Percentiles rank a stretch among this genome's conserved stretches.
Evolutionary conservation across 2,113 vertebrate species (phyloP).

Genomic region (Gnathonemus longibarbis): DNA sequence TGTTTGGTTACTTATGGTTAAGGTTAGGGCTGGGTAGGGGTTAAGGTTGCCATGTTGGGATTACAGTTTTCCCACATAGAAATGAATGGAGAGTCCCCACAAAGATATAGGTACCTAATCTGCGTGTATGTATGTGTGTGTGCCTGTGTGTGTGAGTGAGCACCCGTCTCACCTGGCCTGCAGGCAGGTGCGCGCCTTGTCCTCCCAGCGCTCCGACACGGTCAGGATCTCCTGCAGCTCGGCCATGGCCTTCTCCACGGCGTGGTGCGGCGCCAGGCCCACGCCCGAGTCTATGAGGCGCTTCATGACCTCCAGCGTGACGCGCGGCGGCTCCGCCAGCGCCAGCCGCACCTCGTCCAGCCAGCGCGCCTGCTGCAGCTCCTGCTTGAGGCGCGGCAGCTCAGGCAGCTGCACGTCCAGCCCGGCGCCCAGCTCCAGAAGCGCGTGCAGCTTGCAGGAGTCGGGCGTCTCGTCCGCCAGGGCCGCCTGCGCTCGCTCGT

Average conservation of each 20-base stretch:
- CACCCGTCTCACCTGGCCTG: conserved; percentile 76
- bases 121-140: neutral
- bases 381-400: conserved; percentile 84
- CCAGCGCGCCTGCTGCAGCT: conserved; percentile 94
- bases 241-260: conserved; percentile 96
- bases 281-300: conserved; percentile 91
- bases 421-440: conserved; percentile 85
- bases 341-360: conserved; percentile 91
- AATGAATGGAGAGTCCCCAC: neutral
- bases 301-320: conserved; percentile 95
- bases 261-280: conserved; percentile 89
- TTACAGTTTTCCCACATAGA: neutral
- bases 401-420: conserved; percentile 93
- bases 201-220: conserved; percentile 93
- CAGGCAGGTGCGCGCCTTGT: conserved; percentile 87
- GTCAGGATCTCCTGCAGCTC: conserved; percentile 95
- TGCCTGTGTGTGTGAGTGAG: neutral
- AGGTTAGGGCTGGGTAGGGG: too few relatives aligned
- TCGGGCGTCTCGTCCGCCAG: conserved; percentile 85
- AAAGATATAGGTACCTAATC: neutral
- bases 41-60: neutral
- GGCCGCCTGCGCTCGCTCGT: conserved; percentile 86
- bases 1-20: too few relatives aligned
- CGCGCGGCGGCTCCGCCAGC: conserved; percentile 81
- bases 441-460: conserved; percentile 83